Conservation (phyloP, 2,888 invertebrate genomes). For the Hydrotaea diabolus region DNA sequence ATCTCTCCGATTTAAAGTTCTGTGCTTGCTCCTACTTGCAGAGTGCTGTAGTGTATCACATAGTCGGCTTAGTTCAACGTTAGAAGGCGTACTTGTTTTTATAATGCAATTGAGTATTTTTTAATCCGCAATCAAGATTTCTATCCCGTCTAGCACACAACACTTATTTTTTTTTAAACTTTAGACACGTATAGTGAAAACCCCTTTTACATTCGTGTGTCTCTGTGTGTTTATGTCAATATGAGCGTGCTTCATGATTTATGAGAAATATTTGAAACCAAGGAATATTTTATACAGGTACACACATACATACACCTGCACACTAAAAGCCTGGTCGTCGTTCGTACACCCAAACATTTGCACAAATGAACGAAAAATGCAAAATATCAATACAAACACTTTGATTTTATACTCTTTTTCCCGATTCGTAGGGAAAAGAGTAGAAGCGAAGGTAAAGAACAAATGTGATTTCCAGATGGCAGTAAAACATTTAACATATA, state of each 20-base stretch:
- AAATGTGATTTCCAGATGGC: conserved; percentile 36
- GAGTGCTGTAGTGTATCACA: no score
- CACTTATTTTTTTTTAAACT: no score
- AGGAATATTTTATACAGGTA: conserved; percentile 20
- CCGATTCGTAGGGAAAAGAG: background rate
- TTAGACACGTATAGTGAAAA: no score
- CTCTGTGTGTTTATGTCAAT: background rate
- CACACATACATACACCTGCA: background rate
- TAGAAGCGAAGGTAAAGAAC: background rate
- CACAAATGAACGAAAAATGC: conserved; percentile 16
- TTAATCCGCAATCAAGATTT: no score
- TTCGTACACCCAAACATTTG: background rate
- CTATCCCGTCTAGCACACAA: no score
- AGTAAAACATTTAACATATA: conserved; percentile 17
- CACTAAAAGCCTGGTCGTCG: background rate
- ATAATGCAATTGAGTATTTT: no score
- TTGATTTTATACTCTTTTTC: conserved; percentile 20
- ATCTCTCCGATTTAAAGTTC: no score
- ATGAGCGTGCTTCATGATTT: conserved; percentile 12
- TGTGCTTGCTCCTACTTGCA: no score
- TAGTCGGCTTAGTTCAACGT: no score
- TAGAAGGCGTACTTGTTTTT: no score
- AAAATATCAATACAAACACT: conserved; percentile 20
- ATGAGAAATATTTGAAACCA: conserved; percentile 3
- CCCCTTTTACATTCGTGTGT: background rate